These are phyloP conservation scores for Galbula dea DNA, from an alignment of 2,113 vertebrate genomes.

Conservation along the genomic window DNA sequence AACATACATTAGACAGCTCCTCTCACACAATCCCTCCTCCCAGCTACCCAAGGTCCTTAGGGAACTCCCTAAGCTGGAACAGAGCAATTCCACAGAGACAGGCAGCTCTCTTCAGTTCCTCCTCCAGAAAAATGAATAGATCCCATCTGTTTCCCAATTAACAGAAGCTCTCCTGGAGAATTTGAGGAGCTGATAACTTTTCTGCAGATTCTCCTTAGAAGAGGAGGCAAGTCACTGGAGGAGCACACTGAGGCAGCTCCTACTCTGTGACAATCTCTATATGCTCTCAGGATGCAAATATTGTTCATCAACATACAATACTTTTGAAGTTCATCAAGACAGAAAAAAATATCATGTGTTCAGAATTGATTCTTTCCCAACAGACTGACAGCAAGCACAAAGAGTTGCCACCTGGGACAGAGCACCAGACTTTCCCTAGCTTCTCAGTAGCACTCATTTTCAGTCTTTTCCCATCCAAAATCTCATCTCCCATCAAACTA, in stretches of 20 bases:
- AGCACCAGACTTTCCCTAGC: not conserved
- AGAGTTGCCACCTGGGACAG: not conserved
- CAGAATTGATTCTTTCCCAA: not conserved
- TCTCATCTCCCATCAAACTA: not conserved
- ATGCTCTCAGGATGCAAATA: not conserved
- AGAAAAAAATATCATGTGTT: rapidly evolving
- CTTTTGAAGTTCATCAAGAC: not conserved
- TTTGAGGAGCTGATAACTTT: not conserved
- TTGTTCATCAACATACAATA: not conserved
- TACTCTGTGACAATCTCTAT: not conserved
- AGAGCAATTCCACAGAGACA: not conserved
- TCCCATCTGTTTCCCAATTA: not conserved
- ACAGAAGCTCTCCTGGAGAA: not conserved
- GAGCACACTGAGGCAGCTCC: not conserved
- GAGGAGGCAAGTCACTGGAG: not conserved
- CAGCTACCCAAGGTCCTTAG: not conserved
- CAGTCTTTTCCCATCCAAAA: not conserved
- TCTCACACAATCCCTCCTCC: conserved; percentile 3
- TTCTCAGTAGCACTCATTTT: not conserved
- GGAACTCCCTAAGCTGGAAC: not conserved
- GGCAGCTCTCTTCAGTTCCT: not conserved
- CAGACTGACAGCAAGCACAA: not conserved
- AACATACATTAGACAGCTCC: conserved; percentile 11
- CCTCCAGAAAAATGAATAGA: not conserved
- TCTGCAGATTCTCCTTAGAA: not conserved